Evolutionary conservation across 2,113 vertebrate species (phyloP).

Genomic region (Megalops atlanticus): DNA sequence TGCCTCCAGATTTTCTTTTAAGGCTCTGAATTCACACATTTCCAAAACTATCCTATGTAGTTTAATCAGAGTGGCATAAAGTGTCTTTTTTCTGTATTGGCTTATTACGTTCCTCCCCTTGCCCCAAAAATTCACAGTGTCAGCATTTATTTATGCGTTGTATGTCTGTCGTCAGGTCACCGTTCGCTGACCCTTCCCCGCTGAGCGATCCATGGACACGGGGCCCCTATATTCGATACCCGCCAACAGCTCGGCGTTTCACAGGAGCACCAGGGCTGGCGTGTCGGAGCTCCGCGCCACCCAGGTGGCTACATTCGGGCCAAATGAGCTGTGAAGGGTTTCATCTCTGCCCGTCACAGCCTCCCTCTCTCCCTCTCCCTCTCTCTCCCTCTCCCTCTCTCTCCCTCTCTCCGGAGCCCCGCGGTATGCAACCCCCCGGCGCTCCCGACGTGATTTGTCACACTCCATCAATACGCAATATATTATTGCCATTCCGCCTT

Average conservation of each 20-base stretch:
- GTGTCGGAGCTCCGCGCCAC: constrained; percentile 86
- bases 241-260: constrained; percentile 83
- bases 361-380: constrained; percentile 64
- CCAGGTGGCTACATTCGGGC: constrained; percentile 93
- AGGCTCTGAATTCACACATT: constrained; percentile 76
- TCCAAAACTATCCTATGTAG: constrained; percentile 78
- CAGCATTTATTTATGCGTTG: constrained; percentile 46
- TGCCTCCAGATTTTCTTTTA: constrained; percentile 61
- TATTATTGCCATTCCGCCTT: constrained; percentile 90
- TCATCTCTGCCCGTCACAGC: constrained; percentile 80
- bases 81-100: constrained; percentile 34
- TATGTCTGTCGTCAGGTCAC: constrained; percentile 60
- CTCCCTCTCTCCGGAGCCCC: constrained; percentile 56
- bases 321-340: constrained; percentile 98
- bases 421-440: constrained; percentile 69
- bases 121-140: constrained; percentile 13
- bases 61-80: constrained; percentile 54
- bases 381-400: constrained; percentile 54
- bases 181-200: constrained; percentile 82
- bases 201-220: constrained; percentile 85
- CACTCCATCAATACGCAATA: constrained; percentile 93
- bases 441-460: constrained; percentile 89
- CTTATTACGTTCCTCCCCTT: constrained; percentile 22
- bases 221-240: constrained; percentile 80
- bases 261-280: constrained; percentile 80